Base-by-base conservation (phyloP, 1,140 invertebrate genomes). In the Pararge aegeria region DNA sequence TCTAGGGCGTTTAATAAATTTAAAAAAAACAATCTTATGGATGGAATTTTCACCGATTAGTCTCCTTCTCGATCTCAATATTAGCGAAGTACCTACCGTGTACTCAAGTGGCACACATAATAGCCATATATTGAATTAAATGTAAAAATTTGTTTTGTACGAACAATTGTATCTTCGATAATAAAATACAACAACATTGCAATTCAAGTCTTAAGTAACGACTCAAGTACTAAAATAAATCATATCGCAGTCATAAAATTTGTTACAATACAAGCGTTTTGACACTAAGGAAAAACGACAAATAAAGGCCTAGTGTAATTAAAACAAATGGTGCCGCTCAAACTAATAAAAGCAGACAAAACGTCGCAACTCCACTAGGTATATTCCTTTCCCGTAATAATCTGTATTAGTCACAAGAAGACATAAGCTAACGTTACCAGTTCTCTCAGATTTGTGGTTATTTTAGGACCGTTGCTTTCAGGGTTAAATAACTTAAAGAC, bases 401-500 rank as follows among this genome's bases (percentile, higher is more conserved):
- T 55, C 52, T 13, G 59, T 58, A 62, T 66, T 62, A 66, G 64
- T 66, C 64, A 66, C 49, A 40, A 13, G 42, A 48, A 59, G 19
- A 62, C 62, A 64, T 63, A 61, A 69, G 65, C 61, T 59, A 65
- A 52, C 64, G 64, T 73, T 66, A 69, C 71, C 59, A 73, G 62
- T 79, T 70, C 66, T 70, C 65, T 54, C 49, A 70, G 68, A 65
- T 76, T 66, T 57, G 54, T 57, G 48, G 60, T 71, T 80, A 78
- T 80, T 80, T 76, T 51, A 54, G 54, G 59, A 61, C 58, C 71
- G 64, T 60, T 50, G 66, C 64, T 77, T 78, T 81, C 75, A 81
- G 75, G 78, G 78, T 81, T 78, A 80, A 80, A 80, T 78, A 80
- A 80, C 75, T 80, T 70, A 62, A 70, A 75, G 68, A 64, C 61